phyloP scores from a whole-genome alignment of 2,113 vertebrate genomes.

The Dromaius novaehollandiae region DNA sequence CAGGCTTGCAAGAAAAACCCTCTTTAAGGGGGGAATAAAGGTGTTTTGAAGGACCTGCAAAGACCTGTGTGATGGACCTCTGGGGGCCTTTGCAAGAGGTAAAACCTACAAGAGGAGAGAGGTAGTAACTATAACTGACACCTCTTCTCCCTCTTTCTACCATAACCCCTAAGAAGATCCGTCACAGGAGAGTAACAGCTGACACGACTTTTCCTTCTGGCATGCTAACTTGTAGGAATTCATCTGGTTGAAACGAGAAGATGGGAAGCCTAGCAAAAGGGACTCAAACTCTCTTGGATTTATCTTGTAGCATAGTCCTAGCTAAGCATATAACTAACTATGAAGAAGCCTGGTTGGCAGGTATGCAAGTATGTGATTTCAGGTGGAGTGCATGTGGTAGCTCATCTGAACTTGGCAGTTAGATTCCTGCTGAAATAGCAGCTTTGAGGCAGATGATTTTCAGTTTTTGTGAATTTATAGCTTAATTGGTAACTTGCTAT shows the following conservation, averaged over 20 bases:
- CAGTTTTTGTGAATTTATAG: slow-evolving; percentile 15
- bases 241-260: background rate
- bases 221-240: background rate
- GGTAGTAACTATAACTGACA: no score
- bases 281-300: background rate
- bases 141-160: background rate
- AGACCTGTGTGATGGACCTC: no score
- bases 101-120: no score
- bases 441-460: background rate
- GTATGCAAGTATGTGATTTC: background rate
- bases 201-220: background rate
- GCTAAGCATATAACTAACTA: background rate
- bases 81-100: no score
- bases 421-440: slow-evolving; percentile 2
- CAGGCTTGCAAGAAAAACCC: no score
- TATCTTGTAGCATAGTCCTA: background rate
- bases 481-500: slow-evolving; percentile 44
- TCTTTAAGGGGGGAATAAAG: no score
- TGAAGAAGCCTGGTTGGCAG: background rate
- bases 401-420: background rate
- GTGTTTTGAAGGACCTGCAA: no score
- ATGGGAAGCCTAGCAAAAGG: background rate
- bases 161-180: background rate
- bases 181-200: background rate
- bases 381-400: background rate